Evolutionary conservation across 2,797 vertebrate species (phyloP).

Genomic region (Sebastes ruberrimus): DNA sequence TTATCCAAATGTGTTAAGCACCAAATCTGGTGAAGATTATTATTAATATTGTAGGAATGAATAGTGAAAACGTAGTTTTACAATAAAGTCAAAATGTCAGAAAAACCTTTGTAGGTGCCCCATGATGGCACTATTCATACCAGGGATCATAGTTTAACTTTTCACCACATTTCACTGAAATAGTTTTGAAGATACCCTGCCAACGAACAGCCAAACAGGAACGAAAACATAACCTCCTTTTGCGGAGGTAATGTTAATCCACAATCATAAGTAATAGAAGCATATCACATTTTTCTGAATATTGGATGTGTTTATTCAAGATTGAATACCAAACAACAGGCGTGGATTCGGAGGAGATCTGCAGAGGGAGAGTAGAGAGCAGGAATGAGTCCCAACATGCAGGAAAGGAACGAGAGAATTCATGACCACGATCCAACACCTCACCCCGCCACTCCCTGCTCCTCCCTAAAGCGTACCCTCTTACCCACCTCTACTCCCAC

Average conservation of each 20-base stretch:
- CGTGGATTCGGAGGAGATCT: neutral
- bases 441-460: constrained; percentile 66
- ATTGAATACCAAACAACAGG: neutral
- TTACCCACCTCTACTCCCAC: neutral
- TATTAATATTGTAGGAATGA: neutral
- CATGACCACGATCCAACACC: constrained; percentile 41
- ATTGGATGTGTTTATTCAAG: neutral
- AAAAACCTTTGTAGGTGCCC: neutral
- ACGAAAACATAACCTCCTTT: neutral
- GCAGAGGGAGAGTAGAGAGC: neutral
- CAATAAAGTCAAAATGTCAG: accelerated
- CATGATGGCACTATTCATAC: neutral
- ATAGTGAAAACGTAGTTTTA: neutral
- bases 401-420: constrained; percentile 59
- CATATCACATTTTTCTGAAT: neutral
- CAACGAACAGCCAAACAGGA: neutral
- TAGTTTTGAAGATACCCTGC: neutral
- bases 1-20: neutral
- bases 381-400: constrained; percentile 68
- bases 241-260: neutral
- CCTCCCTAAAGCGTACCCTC: constrained; percentile 43
- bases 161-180: neutral
- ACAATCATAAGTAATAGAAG: neutral
- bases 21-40: neutral
- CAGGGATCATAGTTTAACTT: neutral